Percentiles rank a stretch among this genome's conserved stretches.
phyloP scores from a whole-genome alignment of 1,140 invertebrate species.

The Sinella curviseta region DNA sequence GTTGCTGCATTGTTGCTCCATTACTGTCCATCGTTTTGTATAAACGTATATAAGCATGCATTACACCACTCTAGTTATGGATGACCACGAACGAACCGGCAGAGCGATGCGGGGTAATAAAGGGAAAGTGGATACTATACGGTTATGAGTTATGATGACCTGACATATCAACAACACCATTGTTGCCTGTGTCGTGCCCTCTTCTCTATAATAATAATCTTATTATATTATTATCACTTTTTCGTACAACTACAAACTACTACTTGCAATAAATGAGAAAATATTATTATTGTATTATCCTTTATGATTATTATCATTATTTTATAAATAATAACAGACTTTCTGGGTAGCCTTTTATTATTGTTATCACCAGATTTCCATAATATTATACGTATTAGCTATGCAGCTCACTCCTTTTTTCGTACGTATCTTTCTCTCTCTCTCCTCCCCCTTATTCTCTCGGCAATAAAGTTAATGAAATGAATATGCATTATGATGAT shows the following conservation, averaged over 20 bases:
- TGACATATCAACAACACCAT: neutral
- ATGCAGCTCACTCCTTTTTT: too few relatives aligned
- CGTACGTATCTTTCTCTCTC: neutral
- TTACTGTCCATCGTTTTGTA: neutral
- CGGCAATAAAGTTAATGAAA: conserved; percentile 21
- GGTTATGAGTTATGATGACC: conserved; percentile 13
- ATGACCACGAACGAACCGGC: neutral
- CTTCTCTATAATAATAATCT: neutral
- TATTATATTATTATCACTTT: conserved; percentile 10
- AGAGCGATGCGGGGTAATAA: neutral
- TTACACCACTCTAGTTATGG: neutral
- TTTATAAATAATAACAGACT: neutral
- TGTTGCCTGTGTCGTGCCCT: neutral
- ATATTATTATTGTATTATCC: neutral
- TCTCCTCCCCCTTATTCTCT: neutral
- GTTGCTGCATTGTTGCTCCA: too few relatives aligned
- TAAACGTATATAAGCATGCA: neutral
- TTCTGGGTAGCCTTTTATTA: neutral
- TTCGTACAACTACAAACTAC: neutral
- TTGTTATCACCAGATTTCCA: neutral
- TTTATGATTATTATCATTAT: neutral
- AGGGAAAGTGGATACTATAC: conserved; percentile 9
- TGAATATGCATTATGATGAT: neutral
- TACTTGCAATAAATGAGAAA: neutral
- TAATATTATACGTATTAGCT: too few relatives aligned